A percentile compares a stretch with the other conserved stretches of the same genome.
These are phyloP conservation scores for Tretioscincus oriximinensis DNA, from an alignment of 2,113 vertebrate species.

Conservation along the genomic window DNA sequence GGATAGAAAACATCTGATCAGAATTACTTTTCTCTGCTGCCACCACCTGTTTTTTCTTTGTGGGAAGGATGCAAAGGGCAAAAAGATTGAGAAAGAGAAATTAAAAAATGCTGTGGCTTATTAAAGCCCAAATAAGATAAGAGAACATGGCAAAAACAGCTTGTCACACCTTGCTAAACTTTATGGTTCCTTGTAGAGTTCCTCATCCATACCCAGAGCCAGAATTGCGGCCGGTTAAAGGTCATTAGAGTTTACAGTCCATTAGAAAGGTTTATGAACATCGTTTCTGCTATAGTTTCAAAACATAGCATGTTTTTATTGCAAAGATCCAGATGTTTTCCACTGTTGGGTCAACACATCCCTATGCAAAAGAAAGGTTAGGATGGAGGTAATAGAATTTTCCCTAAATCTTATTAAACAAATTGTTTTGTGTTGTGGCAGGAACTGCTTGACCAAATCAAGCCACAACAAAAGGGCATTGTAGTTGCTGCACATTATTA, in stretches of 20 bases:
- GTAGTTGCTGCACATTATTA: too few species aligned
- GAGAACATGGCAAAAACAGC: not conserved
- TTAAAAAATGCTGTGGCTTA: not conserved
- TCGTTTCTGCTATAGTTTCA: not conserved
- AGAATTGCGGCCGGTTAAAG: not conserved
- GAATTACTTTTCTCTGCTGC: not conserved
- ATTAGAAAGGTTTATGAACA: slow-evolving; percentile 12
- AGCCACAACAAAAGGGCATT: too few species aligned
- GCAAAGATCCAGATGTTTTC: not conserved
- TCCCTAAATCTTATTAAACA: not conserved
- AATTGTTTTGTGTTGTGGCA: not conserved
- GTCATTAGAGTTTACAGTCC: slow-evolving; percentile 28
- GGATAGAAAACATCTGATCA: not conserved
- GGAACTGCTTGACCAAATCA: not conserved
- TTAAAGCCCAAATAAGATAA: slow-evolving; percentile 18
- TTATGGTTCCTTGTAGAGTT: slow-evolving; percentile 15
- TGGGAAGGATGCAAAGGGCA: not conserved
- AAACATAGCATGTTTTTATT: slow-evolving; percentile 5
- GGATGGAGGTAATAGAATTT: not conserved
- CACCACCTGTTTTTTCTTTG: not conserved
- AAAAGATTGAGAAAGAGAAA: not conserved
- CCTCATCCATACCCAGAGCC: not conserved
- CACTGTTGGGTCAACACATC: not conserved
- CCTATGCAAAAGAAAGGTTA: not conserved
- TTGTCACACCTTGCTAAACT: not conserved